These are phyloP conservation scores for Endotricha flammealis DNA, from an alignment of 2,888 invertebrate genomes.

Conservation along the genomic window DNA sequence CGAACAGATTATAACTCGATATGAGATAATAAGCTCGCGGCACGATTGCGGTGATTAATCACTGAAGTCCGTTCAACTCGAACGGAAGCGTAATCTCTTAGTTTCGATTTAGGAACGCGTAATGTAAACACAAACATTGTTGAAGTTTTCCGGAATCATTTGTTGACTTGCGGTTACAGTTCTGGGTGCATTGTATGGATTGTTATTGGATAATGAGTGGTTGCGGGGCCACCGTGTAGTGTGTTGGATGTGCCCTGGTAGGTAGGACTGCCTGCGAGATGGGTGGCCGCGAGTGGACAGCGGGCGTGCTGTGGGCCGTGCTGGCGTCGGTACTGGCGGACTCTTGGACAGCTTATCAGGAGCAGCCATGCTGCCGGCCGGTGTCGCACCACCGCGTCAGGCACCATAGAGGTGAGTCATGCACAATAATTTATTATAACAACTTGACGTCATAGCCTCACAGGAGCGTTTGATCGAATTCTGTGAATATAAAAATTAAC, in stretches of 20 bases:
- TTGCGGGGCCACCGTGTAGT: conserved; percentile 33
- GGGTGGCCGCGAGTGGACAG: conserved; percentile 48
- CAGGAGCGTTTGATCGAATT: too few species aligned
- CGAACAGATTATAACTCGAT: conserved; percentile 64
- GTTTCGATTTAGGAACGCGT: conserved; percentile 52
- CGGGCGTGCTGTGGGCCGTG: conserved; percentile 51
- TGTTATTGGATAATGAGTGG: conserved; percentile 34
- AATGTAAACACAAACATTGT: conserved; percentile 67
- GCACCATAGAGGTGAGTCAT: conserved; percentile 80
- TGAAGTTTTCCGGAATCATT: conserved; percentile 56
- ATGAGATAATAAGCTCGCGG: conserved; percentile 61
- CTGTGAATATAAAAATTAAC: too few species aligned
- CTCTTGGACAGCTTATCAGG: conserved; percentile 82
- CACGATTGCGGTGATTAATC: conserved; percentile 58
- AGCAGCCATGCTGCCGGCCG: conserved; percentile 81
- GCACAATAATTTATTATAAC: too few species aligned
- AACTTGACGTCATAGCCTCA: too few species aligned
- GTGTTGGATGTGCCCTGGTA: conserved; percentile 44
- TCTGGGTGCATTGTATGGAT: conserved; percentile 35
- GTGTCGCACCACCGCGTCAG: conserved; percentile 78
- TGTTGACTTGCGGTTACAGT: conserved; percentile 47
- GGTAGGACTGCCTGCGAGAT: conserved; percentile 35
- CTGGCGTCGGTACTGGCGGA: conserved; percentile 75
- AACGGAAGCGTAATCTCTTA: conserved; percentile 52
- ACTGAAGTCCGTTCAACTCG: conserved; percentile 51